Percentiles rank a stretch among this genome's conserved stretches.
Evolutionary conservation across 2,797 vertebrate species (phyloP).

Genomic region (Capromys pilorides): DNA sequence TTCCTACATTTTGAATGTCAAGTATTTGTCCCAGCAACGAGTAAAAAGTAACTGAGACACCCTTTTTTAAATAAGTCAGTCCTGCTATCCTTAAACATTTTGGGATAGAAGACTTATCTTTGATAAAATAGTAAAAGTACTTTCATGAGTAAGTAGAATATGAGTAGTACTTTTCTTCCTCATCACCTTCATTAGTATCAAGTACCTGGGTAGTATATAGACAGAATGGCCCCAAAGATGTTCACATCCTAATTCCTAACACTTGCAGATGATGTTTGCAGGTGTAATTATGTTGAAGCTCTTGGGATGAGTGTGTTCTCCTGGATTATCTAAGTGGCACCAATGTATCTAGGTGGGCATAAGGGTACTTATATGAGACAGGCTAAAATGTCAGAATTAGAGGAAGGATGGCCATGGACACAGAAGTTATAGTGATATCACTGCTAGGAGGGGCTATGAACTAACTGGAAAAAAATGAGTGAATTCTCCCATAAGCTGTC

Average conservation of each 20-base stretch:
- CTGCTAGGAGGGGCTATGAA: not conserved
- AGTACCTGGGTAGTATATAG: not conserved
- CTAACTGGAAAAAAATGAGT: not conserved
- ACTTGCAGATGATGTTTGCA: not conserved
- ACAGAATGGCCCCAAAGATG: not conserved
- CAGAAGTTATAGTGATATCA: not conserved
- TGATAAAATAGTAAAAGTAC: conserved; percentile 25
- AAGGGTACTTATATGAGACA: not conserved
- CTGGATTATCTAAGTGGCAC: not conserved
- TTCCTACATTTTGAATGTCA: too few species aligned
- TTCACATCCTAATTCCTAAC: not conserved
- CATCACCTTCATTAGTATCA: not conserved
- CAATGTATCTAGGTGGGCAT: not conserved
- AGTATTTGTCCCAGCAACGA: too few species aligned
- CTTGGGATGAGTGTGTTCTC: not conserved
- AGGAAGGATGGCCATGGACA: not conserved
- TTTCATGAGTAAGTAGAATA: not conserved
- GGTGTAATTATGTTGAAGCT: not conserved
- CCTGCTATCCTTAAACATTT: conserved; percentile 22
- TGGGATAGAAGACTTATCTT: not conserved
- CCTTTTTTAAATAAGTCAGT: not conserved
- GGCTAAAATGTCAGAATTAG: not conserved
- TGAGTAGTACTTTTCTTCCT: not conserved
- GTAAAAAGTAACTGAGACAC: too few species aligned
- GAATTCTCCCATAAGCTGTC: not conserved